A percentile compares a stretch with the other conserved stretches of the same genome.
Conservation (phyloP, 2,797 vertebrate genomes). For the Neosilurus mollespiculum region DNA sequence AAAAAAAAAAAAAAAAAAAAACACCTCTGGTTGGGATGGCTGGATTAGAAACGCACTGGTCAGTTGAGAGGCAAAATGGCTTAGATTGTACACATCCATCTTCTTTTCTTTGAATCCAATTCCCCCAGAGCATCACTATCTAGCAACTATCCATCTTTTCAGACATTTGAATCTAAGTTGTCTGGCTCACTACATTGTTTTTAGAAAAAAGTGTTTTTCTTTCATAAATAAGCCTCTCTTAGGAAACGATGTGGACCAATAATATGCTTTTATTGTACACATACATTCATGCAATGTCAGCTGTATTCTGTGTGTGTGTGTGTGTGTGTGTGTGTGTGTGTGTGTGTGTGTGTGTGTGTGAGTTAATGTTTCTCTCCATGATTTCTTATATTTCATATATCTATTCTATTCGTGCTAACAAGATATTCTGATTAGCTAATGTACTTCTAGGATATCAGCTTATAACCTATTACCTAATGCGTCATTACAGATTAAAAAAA, state of each 20-base stretch:
- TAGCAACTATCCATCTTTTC: constrained; percentile 35
- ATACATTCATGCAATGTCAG: not conserved
- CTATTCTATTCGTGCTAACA: too few species aligned
- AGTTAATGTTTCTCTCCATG: not conserved
- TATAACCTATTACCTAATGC: too few species aligned
- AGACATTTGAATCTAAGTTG: constrained; percentile 26
- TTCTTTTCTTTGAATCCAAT: constrained; percentile 31
- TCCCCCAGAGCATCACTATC: constrained; percentile 34
- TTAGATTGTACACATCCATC: constrained; percentile 47
- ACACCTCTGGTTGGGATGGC: not conserved
- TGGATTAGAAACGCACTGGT: constrained; percentile 1
- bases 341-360: not conserved
- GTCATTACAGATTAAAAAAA: too few species aligned
- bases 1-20: not conserved
- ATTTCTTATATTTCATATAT: too few species aligned
- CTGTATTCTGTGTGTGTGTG: not conserved
- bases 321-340: constrained; percentile 6
- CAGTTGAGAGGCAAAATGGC: constrained; percentile 4
- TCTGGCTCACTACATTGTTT: constrained; percentile 22
- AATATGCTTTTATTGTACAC: not conserved
- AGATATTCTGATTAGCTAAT: too few species aligned
- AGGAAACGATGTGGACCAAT: not conserved
- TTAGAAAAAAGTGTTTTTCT: constrained; percentile 12
- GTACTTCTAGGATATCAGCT: too few species aligned
- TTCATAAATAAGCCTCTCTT: not conserved